These are phyloP conservation scores for Parochlus steinenii DNA, from an alignment of 2,888 invertebrate species.

Conservation along the genomic window DNA sequence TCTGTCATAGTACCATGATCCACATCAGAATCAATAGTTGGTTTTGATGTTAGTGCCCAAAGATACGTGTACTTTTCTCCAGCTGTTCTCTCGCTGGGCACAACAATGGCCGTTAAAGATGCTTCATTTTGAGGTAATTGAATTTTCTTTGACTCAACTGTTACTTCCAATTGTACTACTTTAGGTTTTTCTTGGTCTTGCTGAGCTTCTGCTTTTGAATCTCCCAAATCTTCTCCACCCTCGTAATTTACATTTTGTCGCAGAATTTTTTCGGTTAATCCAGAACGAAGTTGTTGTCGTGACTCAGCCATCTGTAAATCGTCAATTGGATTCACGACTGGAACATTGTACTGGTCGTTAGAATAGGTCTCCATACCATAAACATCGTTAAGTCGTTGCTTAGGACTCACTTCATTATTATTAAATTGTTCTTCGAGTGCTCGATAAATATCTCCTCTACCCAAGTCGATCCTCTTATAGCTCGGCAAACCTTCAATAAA, in stretches of 20 bases:
- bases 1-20: conserved; percentile 59
- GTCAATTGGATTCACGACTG: neutral
- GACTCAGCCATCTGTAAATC: neutral
- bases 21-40: conserved; percentile 41
- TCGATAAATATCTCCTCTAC: too few relatives aligned
- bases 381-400: too few relatives aligned
- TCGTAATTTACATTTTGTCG: conserved; percentile 16
- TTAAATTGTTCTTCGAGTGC: too few relatives aligned
- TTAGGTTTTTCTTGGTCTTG: conserved; percentile 26
- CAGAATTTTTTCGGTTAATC: conserved; percentile 16
- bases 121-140: conserved; percentile 71
- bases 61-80: conserved; percentile 68
- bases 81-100: conserved; percentile 55
- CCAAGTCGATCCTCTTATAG: conserved; percentile 24
- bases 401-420: too few relatives aligned
- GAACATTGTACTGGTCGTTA: too few relatives aligned
- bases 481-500: too few relatives aligned
- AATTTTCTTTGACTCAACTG: conserved; percentile 60
- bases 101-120: conserved; percentile 63
- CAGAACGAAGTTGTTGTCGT: conserved; percentile 9
- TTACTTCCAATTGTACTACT: conserved; percentile 42
- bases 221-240: conserved; percentile 14
- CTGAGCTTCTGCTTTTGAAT: conserved; percentile 4
- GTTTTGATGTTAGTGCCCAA: conserved; percentile 75
- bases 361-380: too few relatives aligned